Base-by-base conservation (phyloP, 2,113 vertebrate genomes). In the Lampris incognitus region DNA sequence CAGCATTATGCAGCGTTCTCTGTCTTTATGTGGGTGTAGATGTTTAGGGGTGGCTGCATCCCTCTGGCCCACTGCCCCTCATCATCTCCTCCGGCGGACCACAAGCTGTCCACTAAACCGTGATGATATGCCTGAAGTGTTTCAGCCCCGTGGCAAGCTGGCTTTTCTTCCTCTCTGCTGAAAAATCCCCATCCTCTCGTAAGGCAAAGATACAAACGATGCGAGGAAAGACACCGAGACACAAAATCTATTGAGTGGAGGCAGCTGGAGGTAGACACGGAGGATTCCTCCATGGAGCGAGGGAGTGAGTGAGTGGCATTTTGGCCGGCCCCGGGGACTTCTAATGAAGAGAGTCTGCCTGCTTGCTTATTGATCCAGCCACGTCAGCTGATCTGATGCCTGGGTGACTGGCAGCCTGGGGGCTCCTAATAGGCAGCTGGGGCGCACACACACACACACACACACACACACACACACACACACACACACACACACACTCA, bases 291-390 rank as follows among this genome's bases (percentile, higher is more conserved):
- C 66, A 67, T 73, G 81, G 78, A 75, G 77, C 64, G 11, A 77
- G 72, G 69, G 40, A 24, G 73, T 9, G 76, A 84, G 79, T 89
- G 85, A 90, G 79, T 88, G 89, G 88, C 90, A 92, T 87, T 87
- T 90, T 87, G 86, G 75, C 86, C 79, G 81, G 82, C 90, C 82
- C 80, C 55, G 1, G 87, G 86, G 91, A 87, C 81, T 86, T 65
- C 81, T 92, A 92, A 93, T 93, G 88, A 94, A 93, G 85, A 85
- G 78, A 87, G 88, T 89, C 82, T 84, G 88, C 84, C 77, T 85
- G 83, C 69, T 86, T 91, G 91, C 84, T 38, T 83, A 93, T 94
- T 70, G 90, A 92, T 92, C 87, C 69, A 57, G 77, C 85, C 82
- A 81, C 92, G 84, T 78, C 85, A 81, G 83, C 84, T 80, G 84